These are phyloP conservation scores for Lasioglossum leucozonium DNA, from an alignment of 2,888 invertebrate species.

Conservation along the genomic window DNA sequence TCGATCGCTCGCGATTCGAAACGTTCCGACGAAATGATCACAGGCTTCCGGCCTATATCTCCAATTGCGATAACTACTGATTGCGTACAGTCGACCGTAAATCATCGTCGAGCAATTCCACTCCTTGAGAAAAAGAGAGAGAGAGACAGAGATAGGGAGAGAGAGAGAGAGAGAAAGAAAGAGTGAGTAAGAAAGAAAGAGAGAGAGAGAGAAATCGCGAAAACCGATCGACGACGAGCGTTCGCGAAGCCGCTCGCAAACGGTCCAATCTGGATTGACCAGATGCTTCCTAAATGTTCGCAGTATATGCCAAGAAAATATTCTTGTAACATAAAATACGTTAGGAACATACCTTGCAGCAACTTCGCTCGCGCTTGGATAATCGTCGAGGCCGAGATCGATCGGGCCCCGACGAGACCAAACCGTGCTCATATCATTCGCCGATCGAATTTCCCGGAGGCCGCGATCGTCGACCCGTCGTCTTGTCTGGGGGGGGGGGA, in stretches of 20 bases:
- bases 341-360: constrained; percentile 65
- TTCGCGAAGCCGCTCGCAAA: constrained; percentile 30
- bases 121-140: not conserved
- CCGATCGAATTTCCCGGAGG: constrained; percentile 45
- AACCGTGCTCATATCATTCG: constrained; percentile 65
- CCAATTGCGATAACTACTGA: not conserved
- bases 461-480: constrained; percentile 34
- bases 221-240: constrained; percentile 22
- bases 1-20: constrained; percentile 21
- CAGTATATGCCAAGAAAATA: constrained; percentile 64
- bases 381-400: constrained; percentile 49
- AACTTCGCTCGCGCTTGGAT: constrained; percentile 50
- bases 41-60: not conserved
- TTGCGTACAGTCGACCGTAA: not conserved
- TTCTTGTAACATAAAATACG: constrained; percentile 67
- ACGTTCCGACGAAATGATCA: not conserved
- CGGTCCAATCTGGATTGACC: constrained; percentile 41
- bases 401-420: constrained; percentile 34
- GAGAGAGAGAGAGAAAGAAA: not conserved
- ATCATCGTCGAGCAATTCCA: not conserved
- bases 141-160: not conserved
- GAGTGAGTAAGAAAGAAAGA: too few relatives aligned
- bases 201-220: not conserved
- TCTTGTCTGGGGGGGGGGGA: constrained; percentile 19
- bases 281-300: constrained; percentile 71